Percentiles rank a stretch among this genome's conserved stretches.
These are phyloP conservation scores for Hirundichthys speculiger DNA, from an alignment of 2,113 vertebrate species.

Conservation along the genomic window DNA sequence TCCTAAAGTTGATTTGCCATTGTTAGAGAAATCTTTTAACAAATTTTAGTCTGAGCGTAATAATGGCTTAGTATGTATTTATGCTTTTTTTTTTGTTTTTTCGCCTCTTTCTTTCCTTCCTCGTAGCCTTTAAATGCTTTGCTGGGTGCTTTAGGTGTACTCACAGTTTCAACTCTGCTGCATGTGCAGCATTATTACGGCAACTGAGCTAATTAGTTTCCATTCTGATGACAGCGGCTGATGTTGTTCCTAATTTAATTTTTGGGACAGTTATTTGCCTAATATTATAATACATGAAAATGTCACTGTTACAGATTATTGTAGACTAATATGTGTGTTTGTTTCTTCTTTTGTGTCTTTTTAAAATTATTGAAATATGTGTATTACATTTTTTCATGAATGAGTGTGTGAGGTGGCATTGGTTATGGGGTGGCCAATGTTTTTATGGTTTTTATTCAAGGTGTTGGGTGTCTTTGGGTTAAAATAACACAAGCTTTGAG, in stretches of 20 bases:
- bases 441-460: conserved; percentile 24
- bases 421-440: conserved; percentile 42
- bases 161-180: neutral
- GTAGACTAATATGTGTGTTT: conserved; percentile 7
- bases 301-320: neutral
- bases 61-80: neutral
- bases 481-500: conserved; percentile 12
- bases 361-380: conserved; percentile 31
- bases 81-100: neutral
- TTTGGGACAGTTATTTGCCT: neutral
- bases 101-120: conserved; percentile 37
- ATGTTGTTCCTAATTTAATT: conserved; percentile 20
- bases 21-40: conserved; percentile 22
- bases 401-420: conserved; percentile 71
- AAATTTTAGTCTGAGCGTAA: conserved; percentile 13
- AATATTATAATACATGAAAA: neutral
- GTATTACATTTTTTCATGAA: conserved; percentile 67
- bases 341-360: neutral
- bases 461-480: conserved; percentile 38
- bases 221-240: conserved; percentile 6
- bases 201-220: conserved; percentile 5
- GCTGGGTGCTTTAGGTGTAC: conserved; percentile 10
- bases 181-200: neutral
- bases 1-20: conserved; percentile 28
- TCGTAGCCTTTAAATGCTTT: conserved; percentile 20